A percentile compares a stretch with the other conserved stretches of the same genome.
These are phyloP conservation scores for Drosophila mettleri DNA, from an alignment of 2,888 invertebrate genomes.

Conservation along the genomic window DNA sequence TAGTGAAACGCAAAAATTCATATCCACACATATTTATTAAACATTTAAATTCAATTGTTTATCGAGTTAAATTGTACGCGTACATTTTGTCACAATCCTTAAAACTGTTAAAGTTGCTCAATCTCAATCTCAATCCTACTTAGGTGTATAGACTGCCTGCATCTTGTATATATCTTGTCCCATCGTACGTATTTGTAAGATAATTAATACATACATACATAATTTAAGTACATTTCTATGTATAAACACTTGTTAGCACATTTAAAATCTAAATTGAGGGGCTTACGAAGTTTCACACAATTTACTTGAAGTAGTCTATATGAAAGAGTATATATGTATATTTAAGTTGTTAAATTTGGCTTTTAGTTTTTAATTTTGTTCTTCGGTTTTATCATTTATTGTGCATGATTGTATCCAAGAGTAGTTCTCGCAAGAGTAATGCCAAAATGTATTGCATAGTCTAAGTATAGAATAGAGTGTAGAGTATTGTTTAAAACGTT, in stretches of 20 bases:
- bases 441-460: slow-evolving; percentile 64
- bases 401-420: slow-evolving; percentile 74
- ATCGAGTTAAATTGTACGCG: slow-evolving; percentile 60
- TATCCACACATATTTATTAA: slow-evolving; percentile 81
- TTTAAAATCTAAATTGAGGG: slow-evolving; percentile 70
- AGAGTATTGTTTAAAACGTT: slow-evolving; percentile 74
- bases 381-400: slow-evolving; percentile 64
- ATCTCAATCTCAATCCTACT: slow-evolving; percentile 64
- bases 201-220: slow-evolving; percentile 66
- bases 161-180: slow-evolving; percentile 44
- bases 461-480: slow-evolving; percentile 60
- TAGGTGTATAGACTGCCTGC: slow-evolving; percentile 52
- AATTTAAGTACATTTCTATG: slow-evolving; percentile 65
- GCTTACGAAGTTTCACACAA: slow-evolving; percentile 62
- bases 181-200: slow-evolving; percentile 62
- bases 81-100: slow-evolving; percentile 63
- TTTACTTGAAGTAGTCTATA: slow-evolving; percentile 73
- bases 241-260: slow-evolving; percentile 73
- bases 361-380: slow-evolving; percentile 19
- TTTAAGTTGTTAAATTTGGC: slow-evolving; percentile 61
- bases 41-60: slow-evolving; percentile 76
- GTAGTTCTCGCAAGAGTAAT: slow-evolving; percentile 39
- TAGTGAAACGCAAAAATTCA: slow-evolving; percentile 32
- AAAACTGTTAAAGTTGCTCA: slow-evolving; percentile 54
- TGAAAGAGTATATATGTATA: slow-evolving; percentile 65